Evolutionary conservation across 2,888 invertebrate genomes (phyloP).

Genomic region (Dioctria linearis): DNA sequence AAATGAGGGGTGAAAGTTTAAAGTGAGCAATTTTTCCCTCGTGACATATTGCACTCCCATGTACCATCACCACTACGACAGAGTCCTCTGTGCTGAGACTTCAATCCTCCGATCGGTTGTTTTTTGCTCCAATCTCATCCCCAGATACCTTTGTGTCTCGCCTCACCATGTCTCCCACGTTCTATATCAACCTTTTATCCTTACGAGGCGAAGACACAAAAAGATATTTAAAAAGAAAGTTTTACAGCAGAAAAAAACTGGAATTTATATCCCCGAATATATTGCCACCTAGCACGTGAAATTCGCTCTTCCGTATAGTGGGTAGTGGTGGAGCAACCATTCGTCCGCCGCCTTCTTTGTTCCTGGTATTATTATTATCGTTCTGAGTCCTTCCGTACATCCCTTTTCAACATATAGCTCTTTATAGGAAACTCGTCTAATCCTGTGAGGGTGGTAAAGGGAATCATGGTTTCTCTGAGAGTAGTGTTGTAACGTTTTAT

Average conservation of each 20-base stretch:
- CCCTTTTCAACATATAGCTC: not conserved
- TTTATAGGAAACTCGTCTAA: not conserved
- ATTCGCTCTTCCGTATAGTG: conserved; percentile 43
- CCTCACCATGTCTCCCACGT: not conserved
- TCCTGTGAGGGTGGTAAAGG: conserved; percentile 1
- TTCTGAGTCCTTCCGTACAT: not conserved
- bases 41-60: conserved; percentile 55
- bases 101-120: conserved; percentile 42
- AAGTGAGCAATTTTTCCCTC: conserved; percentile 55
- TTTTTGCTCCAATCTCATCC: conserved; percentile 20
- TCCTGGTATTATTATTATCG: not conserved
- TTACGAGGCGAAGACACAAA: conserved; percentile 47
- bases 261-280: conserved; percentile 51
- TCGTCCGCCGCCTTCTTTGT: conserved; percentile 8
- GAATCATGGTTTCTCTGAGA: conserved; percentile 14
- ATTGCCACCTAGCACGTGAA: conserved; percentile 50
- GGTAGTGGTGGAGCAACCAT: not conserved
- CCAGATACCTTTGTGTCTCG: not conserved
- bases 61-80: conserved; percentile 31
- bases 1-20: conserved; percentile 45
- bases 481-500: conserved; percentile 24
- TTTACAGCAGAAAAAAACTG: conserved; percentile 28
- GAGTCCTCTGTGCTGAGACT: conserved; percentile 7
- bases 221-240: conserved; percentile 53
- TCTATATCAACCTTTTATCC: conserved; percentile 43